Evolutionary conservation across 2,888 invertebrate genomes (phyloP).

Genomic region (Dicranocentrus wangi): DNA sequence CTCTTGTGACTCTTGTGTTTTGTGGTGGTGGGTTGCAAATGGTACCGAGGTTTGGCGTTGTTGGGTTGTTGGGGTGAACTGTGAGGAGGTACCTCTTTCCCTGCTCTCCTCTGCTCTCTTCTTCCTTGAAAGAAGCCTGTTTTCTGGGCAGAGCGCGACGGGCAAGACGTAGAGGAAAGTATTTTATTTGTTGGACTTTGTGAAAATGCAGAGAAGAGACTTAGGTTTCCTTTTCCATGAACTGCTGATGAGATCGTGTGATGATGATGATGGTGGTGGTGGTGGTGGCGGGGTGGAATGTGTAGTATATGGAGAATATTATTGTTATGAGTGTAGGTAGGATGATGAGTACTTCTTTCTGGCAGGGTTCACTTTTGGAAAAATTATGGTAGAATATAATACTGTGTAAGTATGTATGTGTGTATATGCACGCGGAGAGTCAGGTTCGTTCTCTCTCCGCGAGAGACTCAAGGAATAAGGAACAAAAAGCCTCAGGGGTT

Average conservation of each 20-base stretch:
- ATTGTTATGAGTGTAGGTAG: neutral
- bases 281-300: conserved; percentile 16
- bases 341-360: conserved; percentile 19
- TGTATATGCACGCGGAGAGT: neutral
- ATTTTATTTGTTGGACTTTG: too few species aligned
- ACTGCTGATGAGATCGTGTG: conserved; percentile 16
- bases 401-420: neutral
- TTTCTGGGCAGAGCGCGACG: conserved; percentile 18
- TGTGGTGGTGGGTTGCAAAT: conserved; percentile 16
- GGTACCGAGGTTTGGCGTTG: conserved; percentile 12
- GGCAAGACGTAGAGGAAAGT: conserved; percentile 4
- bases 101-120: conserved; percentile 1
- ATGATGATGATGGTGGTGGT: neutral
- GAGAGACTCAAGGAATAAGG: conserved; percentile 43
- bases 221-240: conserved; percentile 52
- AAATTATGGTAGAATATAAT: conserved; percentile 25
- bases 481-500: conserved; percentile 56
- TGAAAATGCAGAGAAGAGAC: conserved; percentile 46
- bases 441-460: neutral
- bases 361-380: conserved; percentile 37
- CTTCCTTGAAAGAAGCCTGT: conserved; percentile 11
- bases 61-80: neutral
- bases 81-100: conserved; percentile 31
- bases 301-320: conserved; percentile 39
- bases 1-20: conserved; percentile 13